A percentile compares a stretch with the other conserved stretches of the same genome.
Conservation (phyloP, 2,797 vertebrate genomes). For the Xenopus petersii region DNA sequence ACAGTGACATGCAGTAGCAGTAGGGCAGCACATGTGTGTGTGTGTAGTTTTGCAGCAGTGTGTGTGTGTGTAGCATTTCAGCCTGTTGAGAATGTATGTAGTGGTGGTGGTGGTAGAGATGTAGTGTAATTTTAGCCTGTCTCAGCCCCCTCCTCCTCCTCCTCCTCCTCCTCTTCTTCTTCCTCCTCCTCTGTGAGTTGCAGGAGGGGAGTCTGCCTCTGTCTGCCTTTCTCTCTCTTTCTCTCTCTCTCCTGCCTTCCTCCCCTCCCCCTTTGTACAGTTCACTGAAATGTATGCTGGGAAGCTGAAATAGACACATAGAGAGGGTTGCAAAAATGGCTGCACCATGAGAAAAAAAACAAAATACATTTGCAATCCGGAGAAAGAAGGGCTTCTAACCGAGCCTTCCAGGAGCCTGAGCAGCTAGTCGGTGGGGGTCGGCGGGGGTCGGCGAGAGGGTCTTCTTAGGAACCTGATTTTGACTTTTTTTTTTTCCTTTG, state of each 20-base stretch:
- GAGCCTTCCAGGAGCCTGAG: constrained; percentile 21
- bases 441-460: constrained; percentile 9
- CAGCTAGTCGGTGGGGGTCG: constrained; percentile 7
- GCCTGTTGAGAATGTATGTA: constrained; percentile 28
- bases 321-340: constrained; percentile 68
- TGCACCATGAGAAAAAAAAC: constrained; percentile 59
- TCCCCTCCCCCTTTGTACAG: constrained; percentile 56
- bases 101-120: constrained; percentile 11
- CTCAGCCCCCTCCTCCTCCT: constrained; percentile 15
- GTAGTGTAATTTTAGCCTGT: constrained; percentile 45
- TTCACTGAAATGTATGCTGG: constrained; percentile 63
- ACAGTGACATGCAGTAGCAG: too few relatives aligned
- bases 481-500: constrained; percentile 24
- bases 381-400: constrained; percentile 29
- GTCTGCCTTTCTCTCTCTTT: constrained; percentile 1
- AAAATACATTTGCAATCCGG: constrained; percentile 38
- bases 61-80: constrained; percentile 2
- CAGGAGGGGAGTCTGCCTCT: constrained; percentile 39
- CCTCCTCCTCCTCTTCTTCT: constrained; percentile 23
- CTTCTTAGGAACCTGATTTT: constrained; percentile 40
- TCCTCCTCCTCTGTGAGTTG: constrained; percentile 33
- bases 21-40: background rate
- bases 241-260: constrained; percentile 24
- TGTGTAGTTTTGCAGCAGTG: constrained; percentile 2
- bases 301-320: constrained; percentile 66